phyloP scores from a whole-genome alignment of 2,888 invertebrate species.

The Coelinius sp. region DNA sequence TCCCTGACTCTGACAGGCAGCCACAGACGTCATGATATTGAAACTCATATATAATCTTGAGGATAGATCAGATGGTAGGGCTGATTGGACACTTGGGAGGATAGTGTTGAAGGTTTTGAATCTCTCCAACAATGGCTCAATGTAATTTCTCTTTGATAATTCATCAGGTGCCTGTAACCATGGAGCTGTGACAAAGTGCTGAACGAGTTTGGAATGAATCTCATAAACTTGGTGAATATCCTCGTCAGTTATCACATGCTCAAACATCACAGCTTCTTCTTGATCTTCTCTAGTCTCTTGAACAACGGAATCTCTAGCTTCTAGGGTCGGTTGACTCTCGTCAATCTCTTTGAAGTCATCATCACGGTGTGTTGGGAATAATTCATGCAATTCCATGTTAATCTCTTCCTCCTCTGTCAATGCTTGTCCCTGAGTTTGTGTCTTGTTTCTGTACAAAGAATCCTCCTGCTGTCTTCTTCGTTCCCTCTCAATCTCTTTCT shows the following conservation, averaged over 20 bases:
- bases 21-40: conserved; percentile 72
- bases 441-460: conserved; percentile 82
- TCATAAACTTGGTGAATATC: conserved; percentile 76
- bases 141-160: conserved; percentile 66
- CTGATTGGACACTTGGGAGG: conserved; percentile 48
- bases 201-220: conserved; percentile 76
- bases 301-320: conserved; percentile 8
- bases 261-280: conserved; percentile 39
- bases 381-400: conserved; percentile 76
- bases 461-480: conserved; percentile 82
- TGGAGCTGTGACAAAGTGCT: conserved; percentile 74
- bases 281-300: conserved; percentile 56
- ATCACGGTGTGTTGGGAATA: conserved; percentile 81
- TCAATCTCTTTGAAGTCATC: conserved; percentile 81
- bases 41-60: conserved; percentile 73
- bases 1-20: conserved; percentile 72
- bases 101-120: conserved; percentile 73
- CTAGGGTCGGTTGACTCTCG: conserved; percentile 57
- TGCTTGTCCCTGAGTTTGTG: conserved; percentile 76
- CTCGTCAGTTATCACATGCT: conserved; percentile 71
- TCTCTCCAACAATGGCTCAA: conserved; percentile 75
- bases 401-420: conserved; percentile 80
- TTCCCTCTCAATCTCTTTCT: conserved; percentile 80
- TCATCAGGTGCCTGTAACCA: conserved; percentile 73
- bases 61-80: conserved; percentile 62